phyloP scores from a whole-genome alignment of 2,113 vertebrate species.

The Sciurus niger region DNA sequence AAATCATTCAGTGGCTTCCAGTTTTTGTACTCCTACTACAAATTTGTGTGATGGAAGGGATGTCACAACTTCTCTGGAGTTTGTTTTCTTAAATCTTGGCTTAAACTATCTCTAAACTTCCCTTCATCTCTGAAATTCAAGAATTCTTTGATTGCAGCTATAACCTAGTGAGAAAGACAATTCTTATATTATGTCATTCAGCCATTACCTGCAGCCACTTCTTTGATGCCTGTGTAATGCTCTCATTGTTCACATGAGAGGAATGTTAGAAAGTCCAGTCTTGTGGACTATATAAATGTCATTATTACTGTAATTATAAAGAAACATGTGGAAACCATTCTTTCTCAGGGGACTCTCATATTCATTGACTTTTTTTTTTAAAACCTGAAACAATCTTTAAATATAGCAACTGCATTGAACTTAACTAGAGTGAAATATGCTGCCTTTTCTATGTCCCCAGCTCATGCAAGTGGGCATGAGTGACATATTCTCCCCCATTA shows the following conservation, averaged over 20 bases:
- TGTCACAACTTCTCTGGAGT: not conserved
- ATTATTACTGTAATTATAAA: slow-evolving; percentile 29
- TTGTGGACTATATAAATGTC: slow-evolving; percentile 13
- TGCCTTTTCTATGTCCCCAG: not conserved
- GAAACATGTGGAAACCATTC: not conserved
- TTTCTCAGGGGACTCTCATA: not conserved
- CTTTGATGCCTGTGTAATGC: not conserved
- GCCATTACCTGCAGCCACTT: not conserved
- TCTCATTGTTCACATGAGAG: not conserved
- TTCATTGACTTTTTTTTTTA: not conserved
- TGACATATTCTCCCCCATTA: not conserved
- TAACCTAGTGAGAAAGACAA: not conserved
- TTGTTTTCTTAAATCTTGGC: not conserved
- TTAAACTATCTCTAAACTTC: not conserved
- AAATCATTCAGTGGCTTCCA: not conserved
- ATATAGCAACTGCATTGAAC: not conserved
- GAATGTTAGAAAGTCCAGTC: not conserved
- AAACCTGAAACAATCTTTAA: not conserved
- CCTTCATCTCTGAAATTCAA: not conserved
- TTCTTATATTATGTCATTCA: not conserved
- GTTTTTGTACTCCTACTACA: not conserved
- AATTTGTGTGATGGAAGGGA: not conserved
- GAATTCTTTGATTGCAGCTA: not conserved
- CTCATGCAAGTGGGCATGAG: not conserved
- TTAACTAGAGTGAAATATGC: not conserved